Percentiles rank a stretch among this genome's conserved stretches.
Conservation (phyloP, 2,113 vertebrate genomes). For the Tylochromis polylepis region DNA sequence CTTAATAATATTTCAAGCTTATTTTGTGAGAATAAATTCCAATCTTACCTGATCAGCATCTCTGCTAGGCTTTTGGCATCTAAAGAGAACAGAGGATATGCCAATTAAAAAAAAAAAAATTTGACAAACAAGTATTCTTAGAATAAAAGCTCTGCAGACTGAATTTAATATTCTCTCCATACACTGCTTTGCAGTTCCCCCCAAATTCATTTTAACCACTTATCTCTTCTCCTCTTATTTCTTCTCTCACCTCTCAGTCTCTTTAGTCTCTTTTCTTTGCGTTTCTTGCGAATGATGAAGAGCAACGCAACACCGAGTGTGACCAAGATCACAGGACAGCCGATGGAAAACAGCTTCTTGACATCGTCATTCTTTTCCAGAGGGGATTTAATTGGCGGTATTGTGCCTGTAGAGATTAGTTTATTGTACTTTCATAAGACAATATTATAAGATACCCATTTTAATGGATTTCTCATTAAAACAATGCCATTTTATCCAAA, state of each 20-base stretch:
- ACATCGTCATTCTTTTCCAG: conserved; percentile 90
- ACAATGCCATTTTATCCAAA: background rate
- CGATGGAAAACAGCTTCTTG: conserved; percentile 96
- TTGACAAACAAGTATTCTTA: background rate
- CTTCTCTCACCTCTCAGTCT: conserved; percentile 84
- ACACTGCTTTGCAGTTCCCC: background rate
- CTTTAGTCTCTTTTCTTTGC: conserved; percentile 95
- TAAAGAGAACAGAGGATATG: conserved; percentile 48
- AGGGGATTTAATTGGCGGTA: conserved; percentile 94
- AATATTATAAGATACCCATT: background rate
- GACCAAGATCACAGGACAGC: conserved; percentile 91
- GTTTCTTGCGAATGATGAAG: conserved; percentile 93
- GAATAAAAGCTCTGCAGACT: background rate
- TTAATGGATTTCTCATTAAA: background rate
- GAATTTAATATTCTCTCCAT: background rate
- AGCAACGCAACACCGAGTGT: conserved; percentile 89
- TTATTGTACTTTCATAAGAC: background rate
- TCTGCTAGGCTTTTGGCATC: conserved; percentile 98
- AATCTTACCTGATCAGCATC: conserved; percentile 92
- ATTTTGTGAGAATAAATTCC: background rate
- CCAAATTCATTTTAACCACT: background rate
- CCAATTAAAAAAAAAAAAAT: too few relatives aligned
- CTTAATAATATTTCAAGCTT: background rate
- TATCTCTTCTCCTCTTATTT: background rate
- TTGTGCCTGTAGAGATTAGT: conserved; percentile 78